A percentile compares a stretch with the other conserved stretches of the same genome.
These are phyloP conservation scores for Anas platyrhynchos DNA, from an alignment of 2,113 vertebrate genomes.

Conservation along the genomic window DNA sequence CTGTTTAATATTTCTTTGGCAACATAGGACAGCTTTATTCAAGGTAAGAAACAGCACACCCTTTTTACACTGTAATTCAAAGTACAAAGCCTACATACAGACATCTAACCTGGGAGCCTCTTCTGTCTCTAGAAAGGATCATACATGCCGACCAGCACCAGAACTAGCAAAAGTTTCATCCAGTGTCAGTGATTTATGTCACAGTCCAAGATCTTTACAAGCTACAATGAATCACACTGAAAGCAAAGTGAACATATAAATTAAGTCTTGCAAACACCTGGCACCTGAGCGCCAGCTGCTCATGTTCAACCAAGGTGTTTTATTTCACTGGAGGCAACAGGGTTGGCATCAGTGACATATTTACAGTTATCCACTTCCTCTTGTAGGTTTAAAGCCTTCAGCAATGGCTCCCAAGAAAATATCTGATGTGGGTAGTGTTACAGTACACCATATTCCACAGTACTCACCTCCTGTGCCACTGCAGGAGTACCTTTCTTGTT, in stretches of 20 bases:
- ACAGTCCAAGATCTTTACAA: neutral
- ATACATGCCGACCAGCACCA: neutral
- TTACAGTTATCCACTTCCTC: neutral
- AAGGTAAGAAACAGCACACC: neutral
- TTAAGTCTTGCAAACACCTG: neutral
- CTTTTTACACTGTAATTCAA: neutral
- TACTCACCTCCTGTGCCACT: neutral
- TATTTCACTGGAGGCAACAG: neutral
- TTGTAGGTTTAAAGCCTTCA: neutral
- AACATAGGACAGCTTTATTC: neutral
- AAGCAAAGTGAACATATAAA: neutral
- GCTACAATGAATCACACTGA: neutral
- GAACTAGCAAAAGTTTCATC: neutral
- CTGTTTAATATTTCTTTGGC: constrained; percentile 4
- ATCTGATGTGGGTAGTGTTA: neutral
- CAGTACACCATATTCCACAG: neutral
- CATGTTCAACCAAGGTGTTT: neutral
- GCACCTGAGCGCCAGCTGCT: neutral
- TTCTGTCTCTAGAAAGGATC: neutral
- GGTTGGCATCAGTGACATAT: neutral
- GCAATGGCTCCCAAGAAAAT: neutral
- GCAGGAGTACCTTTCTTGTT: neutral
- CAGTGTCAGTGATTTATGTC: neutral
- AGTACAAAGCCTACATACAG: neutral
- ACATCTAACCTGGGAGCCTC: neutral